Percentiles rank a stretch among this genome's conserved stretches.
phyloP scores from a whole-genome alignment of 2,888 invertebrate species.

The Acleris literana region DNA sequence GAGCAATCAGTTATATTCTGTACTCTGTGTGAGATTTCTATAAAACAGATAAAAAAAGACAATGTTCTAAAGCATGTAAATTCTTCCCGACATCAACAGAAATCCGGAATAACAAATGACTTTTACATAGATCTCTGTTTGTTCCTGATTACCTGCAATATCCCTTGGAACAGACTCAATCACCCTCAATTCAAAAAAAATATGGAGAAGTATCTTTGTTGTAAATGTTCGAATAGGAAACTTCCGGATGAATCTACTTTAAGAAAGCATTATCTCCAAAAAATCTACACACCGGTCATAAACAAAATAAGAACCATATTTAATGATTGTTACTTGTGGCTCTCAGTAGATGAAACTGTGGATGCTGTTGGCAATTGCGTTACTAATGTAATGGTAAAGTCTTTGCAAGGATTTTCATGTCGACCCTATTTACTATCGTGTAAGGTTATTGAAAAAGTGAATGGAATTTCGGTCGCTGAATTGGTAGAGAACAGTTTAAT shows the following conservation, averaged over 20 bases:
- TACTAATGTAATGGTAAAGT: conserved; percentile 7
- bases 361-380: conserved; percentile 9
- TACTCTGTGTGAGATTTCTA: conserved; percentile 10
- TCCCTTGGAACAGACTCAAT: conserved; percentile 7
- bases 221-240: conserved; percentile 4
- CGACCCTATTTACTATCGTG: too few relatives aligned
- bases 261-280: conserved; percentile 14
- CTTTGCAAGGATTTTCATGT: not conserved
- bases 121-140: conserved; percentile 15
- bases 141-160: conserved; percentile 7
- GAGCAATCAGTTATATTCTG: conserved; percentile 4
- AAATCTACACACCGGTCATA: conserved; percentile 5
- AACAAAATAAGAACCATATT: conserved; percentile 7
- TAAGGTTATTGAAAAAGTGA: too few relatives aligned
- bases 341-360: conserved; percentile 8
- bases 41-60: conserved; percentile 9
- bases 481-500: conserved; percentile 4
- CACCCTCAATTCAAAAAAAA: not conserved
- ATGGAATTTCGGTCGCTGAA: not conserved
- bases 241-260: conserved; percentile 12
- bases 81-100: conserved; percentile 5
- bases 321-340: conserved; percentile 8
- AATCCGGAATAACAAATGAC: conserved; percentile 1
- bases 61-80: conserved; percentile 5
- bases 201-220: too few relatives aligned